phyloP scores from a whole-genome alignment of 2,113 vertebrate species.

The Greenwoodochromis staneri region DNA sequence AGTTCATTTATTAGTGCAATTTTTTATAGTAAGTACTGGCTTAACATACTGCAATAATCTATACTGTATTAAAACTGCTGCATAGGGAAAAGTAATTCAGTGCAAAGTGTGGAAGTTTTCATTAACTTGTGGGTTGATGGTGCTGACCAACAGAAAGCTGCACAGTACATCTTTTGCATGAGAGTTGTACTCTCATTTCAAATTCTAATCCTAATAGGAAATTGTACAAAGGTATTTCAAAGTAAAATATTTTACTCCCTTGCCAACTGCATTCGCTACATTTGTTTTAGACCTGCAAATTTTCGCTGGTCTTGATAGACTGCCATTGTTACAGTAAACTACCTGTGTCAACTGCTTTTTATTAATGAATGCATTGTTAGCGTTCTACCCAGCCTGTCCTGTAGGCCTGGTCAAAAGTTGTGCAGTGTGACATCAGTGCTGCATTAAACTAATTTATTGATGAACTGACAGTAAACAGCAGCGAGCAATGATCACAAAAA shows the following conservation, averaged over 20 bases:
- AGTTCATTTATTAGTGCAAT: not conserved
- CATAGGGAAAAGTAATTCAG: not conserved
- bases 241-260: not conserved
- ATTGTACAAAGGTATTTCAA: not conserved
- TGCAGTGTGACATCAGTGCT: not conserved
- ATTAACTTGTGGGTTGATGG: not conserved
- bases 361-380: not conserved
- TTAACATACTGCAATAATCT: not conserved
- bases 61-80: not conserved
- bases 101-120: not conserved
- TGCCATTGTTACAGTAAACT: not conserved
- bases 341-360: not conserved
- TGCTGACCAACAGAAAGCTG: not conserved
- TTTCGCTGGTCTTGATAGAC: not conserved
- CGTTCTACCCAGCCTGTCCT: not conserved
- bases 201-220: not conserved
- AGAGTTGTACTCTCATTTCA: not conserved
- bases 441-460: not conserved
- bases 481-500: not conserved
- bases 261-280: not conserved
- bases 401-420: not conserved
- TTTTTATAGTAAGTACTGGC: not conserved
- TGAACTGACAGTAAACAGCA: not conserved
- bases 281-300: not conserved
- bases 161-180: not conserved